These are phyloP conservation scores for Flexamia atlantica DNA, from an alignment of 2,888 invertebrate genomes.

Conservation along the genomic window DNA sequence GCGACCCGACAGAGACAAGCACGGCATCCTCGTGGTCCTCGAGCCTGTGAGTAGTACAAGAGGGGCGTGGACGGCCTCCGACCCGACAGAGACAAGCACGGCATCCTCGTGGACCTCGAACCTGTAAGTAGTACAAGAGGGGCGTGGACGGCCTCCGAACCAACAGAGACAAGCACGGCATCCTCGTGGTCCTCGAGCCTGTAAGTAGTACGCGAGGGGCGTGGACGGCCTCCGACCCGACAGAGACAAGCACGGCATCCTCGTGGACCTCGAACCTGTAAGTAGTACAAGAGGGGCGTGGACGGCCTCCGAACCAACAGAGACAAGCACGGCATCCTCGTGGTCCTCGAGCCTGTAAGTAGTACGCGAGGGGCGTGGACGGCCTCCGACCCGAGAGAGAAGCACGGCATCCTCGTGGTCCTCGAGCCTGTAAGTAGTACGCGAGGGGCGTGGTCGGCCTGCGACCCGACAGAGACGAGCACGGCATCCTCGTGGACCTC, in stretches of 20 bases:
- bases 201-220: no score
- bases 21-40: constrained; percentile 87
- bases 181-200: constrained; percentile 88
- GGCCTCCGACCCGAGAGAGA: constrained; percentile 83
- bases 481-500: constrained; percentile 87
- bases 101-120: constrained; percentile 88
- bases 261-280: constrained; percentile 89
- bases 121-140: no score
- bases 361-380: no score
- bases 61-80: constrained; percentile 81
- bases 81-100: constrained; percentile 84
- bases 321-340: constrained; percentile 84
- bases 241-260: constrained; percentile 84
- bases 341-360: constrained; percentile 90
- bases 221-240: constrained; percentile 83
- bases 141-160: constrained; percentile 82
- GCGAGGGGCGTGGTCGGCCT: constrained; percentile 82
- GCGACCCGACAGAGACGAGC: constrained; percentile 82
- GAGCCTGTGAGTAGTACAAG: constrained; percentile 89
- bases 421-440: constrained; percentile 90
- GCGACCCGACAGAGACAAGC: constrained; percentile 82
- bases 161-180: constrained; percentile 83
- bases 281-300: no score
- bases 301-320: constrained; percentile 82
- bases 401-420: constrained; percentile 86